Percentiles rank a stretch among this genome's conserved stretches.
Evolutionary conservation across 2,797 vertebrate genomes (phyloP).

Genomic region (Alfaro cultratus): DNA sequence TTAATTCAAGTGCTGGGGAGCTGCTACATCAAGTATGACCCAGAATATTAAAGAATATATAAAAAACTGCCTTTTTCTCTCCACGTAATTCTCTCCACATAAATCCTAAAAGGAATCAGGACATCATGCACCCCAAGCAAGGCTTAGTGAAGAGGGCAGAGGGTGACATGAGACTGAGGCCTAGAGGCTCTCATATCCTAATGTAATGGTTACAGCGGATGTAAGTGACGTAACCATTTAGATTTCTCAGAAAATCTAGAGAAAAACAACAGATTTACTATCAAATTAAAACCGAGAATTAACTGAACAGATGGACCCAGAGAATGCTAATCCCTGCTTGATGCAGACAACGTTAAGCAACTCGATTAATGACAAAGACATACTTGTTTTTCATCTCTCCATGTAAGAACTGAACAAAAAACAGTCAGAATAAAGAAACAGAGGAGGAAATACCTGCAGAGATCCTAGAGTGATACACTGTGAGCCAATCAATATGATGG

Average conservation of each 20-base stretch:
- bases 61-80: neutral
- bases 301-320: neutral
- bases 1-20: too few relatives aligned
- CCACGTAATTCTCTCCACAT: constrained; percentile 1
- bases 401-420: neutral
- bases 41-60: neutral
- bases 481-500: neutral
- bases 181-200: neutral
- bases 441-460: neutral
- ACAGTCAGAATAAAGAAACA: neutral
- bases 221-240: neutral
- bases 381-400: neutral
- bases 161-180: neutral
- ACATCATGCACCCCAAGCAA: neutral
- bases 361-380: neutral
- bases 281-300: neutral
- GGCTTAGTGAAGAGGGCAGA: neutral
- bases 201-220: neutral
- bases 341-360: neutral
- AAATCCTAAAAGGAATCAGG: constrained; percentile 12
- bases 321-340: neutral
- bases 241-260: neutral
- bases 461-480: neutral
- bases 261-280: neutral
- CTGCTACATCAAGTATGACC: too few relatives aligned